Conservation (phyloP, 2,888 invertebrate species). For the Peribatodes rhomboidaria region DNA sequence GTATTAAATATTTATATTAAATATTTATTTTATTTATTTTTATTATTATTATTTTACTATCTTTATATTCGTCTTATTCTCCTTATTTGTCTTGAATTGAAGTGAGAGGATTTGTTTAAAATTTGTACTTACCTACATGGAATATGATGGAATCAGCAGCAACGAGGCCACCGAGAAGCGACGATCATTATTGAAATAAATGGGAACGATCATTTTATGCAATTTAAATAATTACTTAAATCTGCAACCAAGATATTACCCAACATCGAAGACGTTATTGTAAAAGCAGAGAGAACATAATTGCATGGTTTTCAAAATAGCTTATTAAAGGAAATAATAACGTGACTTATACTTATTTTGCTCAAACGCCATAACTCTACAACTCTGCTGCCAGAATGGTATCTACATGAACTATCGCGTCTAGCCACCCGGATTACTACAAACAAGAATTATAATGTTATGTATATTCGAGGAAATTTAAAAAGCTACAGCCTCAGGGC, state of each 20-base stretch:
- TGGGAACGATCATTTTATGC: constrained; percentile 50
- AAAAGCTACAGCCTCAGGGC: constrained; percentile 30
- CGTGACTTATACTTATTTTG: too few relatives aligned
- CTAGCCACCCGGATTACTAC: too few relatives aligned
- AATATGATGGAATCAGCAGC: constrained; percentile 51
- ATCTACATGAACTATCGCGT: too few relatives aligned
- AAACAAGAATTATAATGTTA: neutral
- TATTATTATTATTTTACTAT: too few relatives aligned
- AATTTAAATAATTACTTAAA: constrained; percentile 37
- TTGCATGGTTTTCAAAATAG: neutral
- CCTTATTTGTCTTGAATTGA: constrained; percentile 27
- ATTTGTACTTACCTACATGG: constrained; percentile 29
- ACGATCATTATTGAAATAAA: constrained; percentile 45
- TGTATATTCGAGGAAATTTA: constrained; percentile 21
- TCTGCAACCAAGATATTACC: constrained; percentile 2
- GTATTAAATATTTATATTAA: too few relatives aligned
- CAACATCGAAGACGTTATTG: constrained; percentile 1
- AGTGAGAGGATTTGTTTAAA: constrained; percentile 56
- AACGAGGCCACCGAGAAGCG: constrained; percentile 55
- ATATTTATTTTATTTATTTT: too few relatives aligned
- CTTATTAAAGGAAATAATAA: neutral
- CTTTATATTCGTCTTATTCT: too few relatives aligned
- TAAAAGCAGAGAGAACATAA: neutral
- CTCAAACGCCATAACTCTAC: too few relatives aligned
- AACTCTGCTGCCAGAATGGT: too few relatives aligned